Evolutionary conservation across 2,797 vertebrate species (phyloP), one percentile per base, ranked within the genome.

Genomic region (Danio kyathit): DNA sequence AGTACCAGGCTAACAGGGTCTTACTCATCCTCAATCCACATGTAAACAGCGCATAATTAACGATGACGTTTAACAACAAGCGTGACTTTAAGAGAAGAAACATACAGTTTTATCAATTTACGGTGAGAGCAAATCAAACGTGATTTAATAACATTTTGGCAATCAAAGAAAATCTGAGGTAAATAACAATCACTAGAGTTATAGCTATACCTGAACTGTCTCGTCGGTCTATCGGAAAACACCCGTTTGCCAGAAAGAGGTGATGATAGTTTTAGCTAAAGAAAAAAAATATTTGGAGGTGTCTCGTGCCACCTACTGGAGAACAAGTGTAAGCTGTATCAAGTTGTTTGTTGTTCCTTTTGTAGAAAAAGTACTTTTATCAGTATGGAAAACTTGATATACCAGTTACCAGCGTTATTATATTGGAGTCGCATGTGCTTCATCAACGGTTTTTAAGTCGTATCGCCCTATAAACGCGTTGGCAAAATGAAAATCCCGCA

Each of bases 291-390:
- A 71, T 75, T 76, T 0, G 0, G 2, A 66, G 54, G 88, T n/a
- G 14, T 59, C 5, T 63, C 3, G 57, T 49, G 90, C 82, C 91
- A 90, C 87, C 93, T 91, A 83, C 84, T 84, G 93, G 89, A 76
- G 74, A 11, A 38, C 79, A 6, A 3, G 10, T 6, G 46, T 4
- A 76, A 70, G 5, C 29, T 60, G 19, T 14, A 17, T 41, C 10
- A 40, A 19, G 7, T 7, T 2, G 16, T 13, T 19, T n/a, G 9
- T 38, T 0, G 6, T 12, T 46, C n/a, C 16, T 17, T 74, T 63
- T 65, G 13, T 19, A 56, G 7, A 13, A 11, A 38, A 6, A 38
- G 38, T 2, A 5, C 10, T 5, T 2, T 4, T 13, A 12, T 43
- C 16, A 40, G 29, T 10, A 51, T 40, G 6, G 0, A 10, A 17